Percentiles rank a stretch among this genome's conserved stretches.
phyloP scores from a whole-genome alignment of 2,113 vertebrate species.

The Isurus oxyrinchus region DNA sequence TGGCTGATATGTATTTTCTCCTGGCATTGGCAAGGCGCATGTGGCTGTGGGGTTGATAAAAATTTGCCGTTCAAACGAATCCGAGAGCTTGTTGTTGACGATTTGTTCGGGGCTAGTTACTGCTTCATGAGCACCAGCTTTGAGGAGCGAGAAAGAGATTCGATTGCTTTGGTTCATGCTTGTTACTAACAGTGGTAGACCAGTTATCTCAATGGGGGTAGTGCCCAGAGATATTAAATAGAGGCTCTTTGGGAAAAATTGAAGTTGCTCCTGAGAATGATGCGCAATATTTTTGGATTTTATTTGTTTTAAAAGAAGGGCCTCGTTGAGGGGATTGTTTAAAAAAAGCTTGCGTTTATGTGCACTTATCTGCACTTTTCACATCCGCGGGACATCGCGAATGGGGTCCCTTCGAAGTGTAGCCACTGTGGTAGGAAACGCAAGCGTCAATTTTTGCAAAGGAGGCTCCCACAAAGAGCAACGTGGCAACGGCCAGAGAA shows the following conservation, averaged over 20 bases:
- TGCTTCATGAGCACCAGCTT: no score
- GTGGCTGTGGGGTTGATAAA: not conserved
- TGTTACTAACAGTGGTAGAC: not conserved
- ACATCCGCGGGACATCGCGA: no score
- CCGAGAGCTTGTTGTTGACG: not conserved
- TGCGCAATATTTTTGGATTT: not conserved
- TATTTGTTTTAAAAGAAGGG: no score
- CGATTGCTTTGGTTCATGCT: not conserved
- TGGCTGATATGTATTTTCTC: not conserved
- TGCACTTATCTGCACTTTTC: no score
- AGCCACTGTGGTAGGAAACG: no score
- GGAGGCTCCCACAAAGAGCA: no score
- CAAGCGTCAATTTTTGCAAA: no score
- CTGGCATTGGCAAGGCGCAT: not conserved
- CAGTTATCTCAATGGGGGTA: not conserved
- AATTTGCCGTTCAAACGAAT: no score
- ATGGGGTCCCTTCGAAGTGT: fast-evolving
- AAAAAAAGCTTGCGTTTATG: no score
- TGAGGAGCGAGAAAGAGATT: not conserved
- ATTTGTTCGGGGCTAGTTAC: not conserved
- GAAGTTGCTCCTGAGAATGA: not conserved
- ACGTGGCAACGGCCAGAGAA: no score
- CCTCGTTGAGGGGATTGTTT: no score
- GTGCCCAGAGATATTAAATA: not conserved
- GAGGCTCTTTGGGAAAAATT: not conserved